Evolutionary conservation across 1,140 invertebrate genomes (phyloP).

Genomic region (Drosophila punjabiensis): DNA sequence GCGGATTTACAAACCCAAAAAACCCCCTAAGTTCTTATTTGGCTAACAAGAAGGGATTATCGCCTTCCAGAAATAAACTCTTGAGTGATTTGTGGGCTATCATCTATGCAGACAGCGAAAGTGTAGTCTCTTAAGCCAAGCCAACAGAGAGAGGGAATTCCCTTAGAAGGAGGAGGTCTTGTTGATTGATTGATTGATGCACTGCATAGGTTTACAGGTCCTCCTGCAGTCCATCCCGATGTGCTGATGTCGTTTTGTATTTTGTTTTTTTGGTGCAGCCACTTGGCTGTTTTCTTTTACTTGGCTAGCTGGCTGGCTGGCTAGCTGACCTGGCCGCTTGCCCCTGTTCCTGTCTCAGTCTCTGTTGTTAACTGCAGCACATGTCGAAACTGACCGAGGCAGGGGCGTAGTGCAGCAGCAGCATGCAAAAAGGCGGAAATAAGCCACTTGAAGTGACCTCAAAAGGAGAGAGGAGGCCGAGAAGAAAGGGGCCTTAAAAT

Average conservation of each 20-base stretch:
- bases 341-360: neutral
- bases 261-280: constrained; percentile 12
- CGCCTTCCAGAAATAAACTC: neutral
- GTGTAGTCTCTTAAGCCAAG: neutral
- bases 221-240: constrained; percentile 19
- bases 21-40: neutral
- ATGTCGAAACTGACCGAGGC: constrained; percentile 62
- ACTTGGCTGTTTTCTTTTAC: constrained; percentile 32
- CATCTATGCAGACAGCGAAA: constrained; percentile 15
- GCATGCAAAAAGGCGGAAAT: constrained; percentile 79
- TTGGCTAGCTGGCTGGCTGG: no score
- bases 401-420: neutral
- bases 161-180: neutral
- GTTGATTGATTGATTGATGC: constrained; percentile 34
- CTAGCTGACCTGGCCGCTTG: neutral
- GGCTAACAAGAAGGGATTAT: constrained; percentile 7
- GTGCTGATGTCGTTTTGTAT: neutral
- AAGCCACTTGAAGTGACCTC: constrained; percentile 80
- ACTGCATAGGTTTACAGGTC: constrained; percentile 40
- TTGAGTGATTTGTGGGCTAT: constrained; percentile 24
- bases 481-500: constrained; percentile 8
- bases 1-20: neutral
- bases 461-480: constrained; percentile 46
- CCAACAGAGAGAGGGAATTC: neutral
- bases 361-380: constrained; percentile 55